These are phyloP conservation scores for Ophioninae sp. DNA, from an alignment of 2,888 invertebrate genomes.

Conservation along the genomic window DNA sequence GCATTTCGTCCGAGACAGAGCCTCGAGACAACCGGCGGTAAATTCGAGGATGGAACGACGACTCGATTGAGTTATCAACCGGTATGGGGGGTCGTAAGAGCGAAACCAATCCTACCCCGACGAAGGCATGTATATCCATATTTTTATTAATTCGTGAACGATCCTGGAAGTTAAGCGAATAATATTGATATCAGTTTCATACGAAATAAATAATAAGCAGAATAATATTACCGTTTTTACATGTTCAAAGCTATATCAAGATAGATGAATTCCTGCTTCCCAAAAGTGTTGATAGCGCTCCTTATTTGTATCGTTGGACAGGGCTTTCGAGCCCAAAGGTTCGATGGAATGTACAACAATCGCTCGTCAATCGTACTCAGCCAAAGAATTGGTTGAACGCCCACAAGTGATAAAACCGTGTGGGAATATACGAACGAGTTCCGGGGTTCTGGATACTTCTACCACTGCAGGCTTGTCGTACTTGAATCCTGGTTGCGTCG, in stretches of 20 bases:
- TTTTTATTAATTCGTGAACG: background rate
- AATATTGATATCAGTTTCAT: background rate
- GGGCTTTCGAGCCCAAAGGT: constrained; percentile 69
- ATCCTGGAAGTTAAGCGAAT: background rate
- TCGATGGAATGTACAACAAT: constrained; percentile 77
- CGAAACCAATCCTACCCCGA: constrained; percentile 73
- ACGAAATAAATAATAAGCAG: background rate
- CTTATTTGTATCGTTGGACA: constrained; percentile 45
- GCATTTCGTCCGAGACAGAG: constrained; percentile 71
- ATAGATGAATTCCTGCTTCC: too few relatives aligned
- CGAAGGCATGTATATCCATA: constrained; percentile 68
- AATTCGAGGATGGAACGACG: constrained; percentile 74
- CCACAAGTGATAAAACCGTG: constrained; percentile 74
- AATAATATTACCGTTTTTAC: background rate
- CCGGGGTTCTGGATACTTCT: constrained; percentile 69
- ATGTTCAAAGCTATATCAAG: background rate
- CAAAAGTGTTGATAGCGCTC: background rate
- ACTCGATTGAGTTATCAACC: constrained; percentile 73
- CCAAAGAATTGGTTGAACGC: constrained; percentile 70
- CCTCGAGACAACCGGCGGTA: constrained; percentile 67
- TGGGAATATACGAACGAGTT: constrained; percentile 72
- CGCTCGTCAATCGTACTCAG: constrained; percentile 72
- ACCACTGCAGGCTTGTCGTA: constrained; percentile 75
- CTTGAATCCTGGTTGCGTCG: constrained; percentile 71
- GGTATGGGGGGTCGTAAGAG: constrained; percentile 70